Evolutionary conservation across 2,113 vertebrate genomes (phyloP).

Genomic region (Chaenogobius annularis): DNA sequence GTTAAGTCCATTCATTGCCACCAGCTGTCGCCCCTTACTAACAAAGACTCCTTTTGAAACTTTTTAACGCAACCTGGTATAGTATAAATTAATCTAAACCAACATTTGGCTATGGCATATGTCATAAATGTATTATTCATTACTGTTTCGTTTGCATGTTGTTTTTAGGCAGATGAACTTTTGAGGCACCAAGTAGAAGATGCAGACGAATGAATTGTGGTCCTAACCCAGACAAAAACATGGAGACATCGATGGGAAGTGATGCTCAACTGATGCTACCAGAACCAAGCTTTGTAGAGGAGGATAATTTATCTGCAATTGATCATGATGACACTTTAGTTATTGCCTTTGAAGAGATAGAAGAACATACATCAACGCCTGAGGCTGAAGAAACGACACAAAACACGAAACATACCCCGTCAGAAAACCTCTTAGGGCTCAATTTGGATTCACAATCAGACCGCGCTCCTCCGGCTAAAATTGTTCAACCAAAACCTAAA

Average conservation of each 20-base stretch:
- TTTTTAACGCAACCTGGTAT: neutral
- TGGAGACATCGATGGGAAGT: constrained; percentile 13
- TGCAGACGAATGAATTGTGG: constrained; percentile 51
- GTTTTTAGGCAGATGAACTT: constrained; percentile 5
- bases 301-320: neutral
- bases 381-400: neutral
- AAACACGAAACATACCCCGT: neutral
- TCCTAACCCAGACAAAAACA: constrained; percentile 20
- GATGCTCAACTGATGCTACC: constrained; percentile 15
- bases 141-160: neutral
- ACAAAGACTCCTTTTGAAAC: constrained; percentile 27
- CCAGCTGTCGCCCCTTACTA: constrained; percentile 39
- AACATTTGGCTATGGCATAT: neutral
- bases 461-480: neutral
- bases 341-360: constrained; percentile 1
- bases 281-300: constrained; percentile 5
- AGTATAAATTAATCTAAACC: too few species aligned
- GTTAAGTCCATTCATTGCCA: constrained; percentile 46
- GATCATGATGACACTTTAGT: constrained; percentile 1
- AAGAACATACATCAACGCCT: constrained; percentile 9
- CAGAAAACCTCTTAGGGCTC: constrained; percentile 7
- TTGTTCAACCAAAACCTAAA: constrained; percentile 22
- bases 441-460: constrained; percentile 22
- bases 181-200: constrained; percentile 41
- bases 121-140: neutral